Evolutionary conservation across 1,140 invertebrate genomes (phyloP).

Genomic region (Ptiloglossa arizonensis): DNA sequence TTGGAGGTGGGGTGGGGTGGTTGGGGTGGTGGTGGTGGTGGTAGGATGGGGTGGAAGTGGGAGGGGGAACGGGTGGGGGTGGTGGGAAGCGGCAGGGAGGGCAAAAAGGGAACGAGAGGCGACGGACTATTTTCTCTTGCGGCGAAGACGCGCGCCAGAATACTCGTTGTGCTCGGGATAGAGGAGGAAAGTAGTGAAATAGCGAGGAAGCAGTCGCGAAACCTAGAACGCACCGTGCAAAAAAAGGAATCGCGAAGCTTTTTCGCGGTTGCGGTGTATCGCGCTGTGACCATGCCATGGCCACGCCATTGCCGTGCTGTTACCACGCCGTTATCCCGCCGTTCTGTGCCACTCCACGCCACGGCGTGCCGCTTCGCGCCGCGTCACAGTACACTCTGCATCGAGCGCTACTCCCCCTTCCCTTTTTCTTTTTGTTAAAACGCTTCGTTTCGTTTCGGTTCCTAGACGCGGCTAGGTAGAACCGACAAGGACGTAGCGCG

Average conservation of each 20-base stretch:
- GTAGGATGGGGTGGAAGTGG: no score
- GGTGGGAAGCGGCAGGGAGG: no score
- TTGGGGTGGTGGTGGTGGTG: no score
- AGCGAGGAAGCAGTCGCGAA: constrained; percentile 26
- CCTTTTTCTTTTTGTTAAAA: constrained; percentile 34
- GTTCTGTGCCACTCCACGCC: constrained; percentile 9
- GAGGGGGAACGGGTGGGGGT: no score
- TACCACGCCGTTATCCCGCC: constrained; percentile 38
- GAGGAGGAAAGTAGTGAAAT: constrained; percentile 9
- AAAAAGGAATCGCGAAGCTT: constrained; percentile 39
- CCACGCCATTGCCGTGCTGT: constrained; percentile 14
- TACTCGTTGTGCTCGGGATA: constrained; percentile 13
- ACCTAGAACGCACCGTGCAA: constrained; percentile 23
- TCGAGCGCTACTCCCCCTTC: constrained; percentile 24
- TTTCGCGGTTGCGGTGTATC: constrained; percentile 28
- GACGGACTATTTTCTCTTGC: constrained; percentile 23
- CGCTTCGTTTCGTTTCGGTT: constrained; percentile 23
- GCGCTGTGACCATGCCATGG: constrained; percentile 3
- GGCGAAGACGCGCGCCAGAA: neutral
- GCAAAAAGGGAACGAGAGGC: constrained; percentile 7
- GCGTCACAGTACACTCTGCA: constrained; percentile 38
- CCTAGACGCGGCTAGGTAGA: constrained; percentile 61
- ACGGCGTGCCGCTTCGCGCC: constrained; percentile 33
- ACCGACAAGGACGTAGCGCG: constrained; percentile 69
- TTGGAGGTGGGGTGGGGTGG: no score